Evolutionary conservation across 2,888 invertebrate genomes (phyloP), one percentile per base, ranked within the genome.

Genomic region (Conops quadrifasciatus): DNA sequence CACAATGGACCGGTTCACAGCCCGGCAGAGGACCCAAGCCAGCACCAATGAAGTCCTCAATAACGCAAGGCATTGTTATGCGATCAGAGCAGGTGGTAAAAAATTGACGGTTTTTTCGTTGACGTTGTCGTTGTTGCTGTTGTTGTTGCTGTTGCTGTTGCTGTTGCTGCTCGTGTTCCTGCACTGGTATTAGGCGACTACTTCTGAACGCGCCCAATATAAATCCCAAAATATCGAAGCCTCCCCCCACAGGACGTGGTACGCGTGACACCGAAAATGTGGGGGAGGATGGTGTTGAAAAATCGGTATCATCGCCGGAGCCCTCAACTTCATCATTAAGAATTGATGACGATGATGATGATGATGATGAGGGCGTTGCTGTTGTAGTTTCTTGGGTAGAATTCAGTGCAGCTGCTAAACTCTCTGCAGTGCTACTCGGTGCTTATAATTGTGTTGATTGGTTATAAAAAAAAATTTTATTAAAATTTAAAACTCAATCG

Each of bases 1-100:
- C 94, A 83, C 94, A 94, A 80, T 93, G 94, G 59, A 93, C 90
- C 5, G 94, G 90, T 81, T 92, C 92, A 81, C 94, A 94, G 11
- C 91, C 82, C 0, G 85, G 84, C 49, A 84, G 59, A 0, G 81
- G 89, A 15, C 70, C 67, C 26, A 68, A 71, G 0, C 82, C 81
- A 59, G 81, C 73, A 0, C 91, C 90, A 72, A 94, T 89, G 80
- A 94, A 92, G 81, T 94, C 94, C 80, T 94, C 94, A 70, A 92
- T 91, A 80, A 94, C 94, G 78, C 94, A 94, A 0, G 94, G 93
- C 86, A 94, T 91, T 0, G 94, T 90, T 63, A 94, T 89, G 64
- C 92, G 89, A 81, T 94, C 94, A 16, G 86, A 87, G 80, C 94
- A 94, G 0, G 77, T 81, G 68, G 83, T 81, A 45, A 77, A 82